phyloP scores from a whole-genome alignment of 2,113 vertebrate species.

The Empidonax traillii region DNA sequence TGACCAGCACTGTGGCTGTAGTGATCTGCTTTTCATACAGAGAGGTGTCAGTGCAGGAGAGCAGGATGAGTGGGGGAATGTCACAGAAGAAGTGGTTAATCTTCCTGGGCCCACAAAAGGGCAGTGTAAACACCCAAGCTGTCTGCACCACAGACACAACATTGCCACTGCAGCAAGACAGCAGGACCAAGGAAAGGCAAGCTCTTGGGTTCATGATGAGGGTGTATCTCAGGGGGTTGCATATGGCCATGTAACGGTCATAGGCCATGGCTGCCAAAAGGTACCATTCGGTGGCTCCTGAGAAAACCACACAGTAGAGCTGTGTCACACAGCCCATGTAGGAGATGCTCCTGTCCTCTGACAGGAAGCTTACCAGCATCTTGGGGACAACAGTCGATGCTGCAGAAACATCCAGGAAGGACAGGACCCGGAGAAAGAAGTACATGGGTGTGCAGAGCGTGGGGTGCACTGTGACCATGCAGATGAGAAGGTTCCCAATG shows the following conservation, averaged over 20 bases:
- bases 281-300: not conserved
- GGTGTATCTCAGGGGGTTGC: not conserved
- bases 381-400: not conserved
- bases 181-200: not conserved
- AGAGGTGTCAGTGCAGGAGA: not conserved
- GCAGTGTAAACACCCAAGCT: not conserved
- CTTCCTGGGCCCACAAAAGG: not conserved
- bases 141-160: not conserved
- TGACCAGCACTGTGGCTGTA: not conserved
- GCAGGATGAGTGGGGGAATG: not conserved
- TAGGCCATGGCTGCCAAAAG: not conserved
- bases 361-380: not conserved
- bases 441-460: not conserved
- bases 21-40: not conserved
- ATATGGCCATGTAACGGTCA: not conserved
- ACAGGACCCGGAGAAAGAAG: not conserved
- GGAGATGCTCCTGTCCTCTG: not conserved
- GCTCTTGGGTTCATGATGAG: not conserved
- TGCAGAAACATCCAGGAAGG: not conserved
- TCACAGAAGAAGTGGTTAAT: conserved; percentile 39
- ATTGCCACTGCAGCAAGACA: not conserved
- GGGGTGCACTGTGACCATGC: not conserved
- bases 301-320: not conserved
- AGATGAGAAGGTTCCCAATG: not conserved
- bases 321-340: not conserved